These are phyloP conservation scores for Nebria salina DNA, from an alignment of 2,888 invertebrate species.

Conservation along the genomic window DNA sequence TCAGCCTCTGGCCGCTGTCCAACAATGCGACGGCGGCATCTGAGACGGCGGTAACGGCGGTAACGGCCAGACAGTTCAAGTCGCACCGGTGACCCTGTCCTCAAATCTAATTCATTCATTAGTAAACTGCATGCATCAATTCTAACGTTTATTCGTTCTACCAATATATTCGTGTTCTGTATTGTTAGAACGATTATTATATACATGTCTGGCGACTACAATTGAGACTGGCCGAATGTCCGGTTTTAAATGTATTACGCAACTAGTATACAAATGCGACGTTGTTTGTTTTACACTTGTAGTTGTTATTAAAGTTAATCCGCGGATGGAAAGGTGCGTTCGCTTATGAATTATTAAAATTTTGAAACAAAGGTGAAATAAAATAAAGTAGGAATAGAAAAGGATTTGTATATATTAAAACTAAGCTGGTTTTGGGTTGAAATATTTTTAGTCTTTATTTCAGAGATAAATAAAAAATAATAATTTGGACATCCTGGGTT, in stretches of 20 bases:
- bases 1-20: slow-evolving; percentile 37
- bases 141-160: neutral
- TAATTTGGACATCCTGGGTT: neutral
- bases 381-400: neutral
- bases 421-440: neutral
- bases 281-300: neutral
- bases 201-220: too few relatives aligned
- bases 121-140: slow-evolving; percentile 3
- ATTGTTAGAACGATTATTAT: too few relatives aligned
- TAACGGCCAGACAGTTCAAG: slow-evolving; percentile 34
- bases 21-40: slow-evolving; percentile 8
- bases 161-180: too few relatives aligned
- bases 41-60: neutral
- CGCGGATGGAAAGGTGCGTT: neutral
- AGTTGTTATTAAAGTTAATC: neutral
- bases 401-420: neutral
- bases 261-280: neutral
- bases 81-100: slow-evolving; percentile 30
- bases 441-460: neutral
- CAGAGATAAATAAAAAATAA: neutral
- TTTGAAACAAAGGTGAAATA: neutral
- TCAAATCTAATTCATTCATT: slow-evolving; percentile 26
- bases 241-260: too few relatives aligned
- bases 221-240: too few relatives aligned
- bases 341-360: neutral